A percentile compares a stretch with the other conserved stretches of the same genome.
Conservation (phyloP, 2,797 vertebrate genomes). For the Parambassis ranga region DNA sequence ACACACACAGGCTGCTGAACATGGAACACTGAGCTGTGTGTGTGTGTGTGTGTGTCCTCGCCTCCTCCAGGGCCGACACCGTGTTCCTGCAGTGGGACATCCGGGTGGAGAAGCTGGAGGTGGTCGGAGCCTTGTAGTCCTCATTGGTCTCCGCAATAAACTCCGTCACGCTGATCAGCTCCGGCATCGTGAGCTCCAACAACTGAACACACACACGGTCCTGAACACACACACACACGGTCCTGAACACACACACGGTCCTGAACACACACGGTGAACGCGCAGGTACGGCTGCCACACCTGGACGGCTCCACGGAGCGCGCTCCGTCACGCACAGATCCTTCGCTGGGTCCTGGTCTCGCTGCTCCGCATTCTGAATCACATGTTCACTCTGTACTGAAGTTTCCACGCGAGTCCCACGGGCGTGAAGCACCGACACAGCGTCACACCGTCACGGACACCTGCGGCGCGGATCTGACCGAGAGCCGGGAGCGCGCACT, state of each 20-base stretch:
- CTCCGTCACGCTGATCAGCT: conserved; percentile 88
- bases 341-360: not conserved
- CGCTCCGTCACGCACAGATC: not conserved
- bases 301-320: not conserved
- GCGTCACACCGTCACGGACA: not conserved
- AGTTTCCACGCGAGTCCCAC: too few species aligned
- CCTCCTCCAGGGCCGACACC: conserved; percentile 92
- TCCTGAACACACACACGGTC: not conserved
- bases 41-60: conserved; percentile 57
- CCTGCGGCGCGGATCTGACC: conserved; percentile 17
- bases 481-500: not conserved
- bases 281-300: conserved; percentile 22
- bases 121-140: conserved; percentile 95
- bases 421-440: not conserved
- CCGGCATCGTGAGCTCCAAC: conserved; percentile 81
- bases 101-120: conserved; percentile 93
- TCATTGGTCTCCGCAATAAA: conserved; percentile 92
- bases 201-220: not conserved
- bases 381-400: too few species aligned
- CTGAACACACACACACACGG: not conserved
- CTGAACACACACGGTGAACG: not conserved
- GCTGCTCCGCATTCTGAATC: conserved; percentile 1
- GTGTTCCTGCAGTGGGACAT: conserved; percentile 91
- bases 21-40: not conserved
- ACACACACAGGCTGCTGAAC: too few species aligned